Base-by-base conservation (phyloP, 2,888 invertebrate genomes). In the Coelogynopora nodosa region DNA sequence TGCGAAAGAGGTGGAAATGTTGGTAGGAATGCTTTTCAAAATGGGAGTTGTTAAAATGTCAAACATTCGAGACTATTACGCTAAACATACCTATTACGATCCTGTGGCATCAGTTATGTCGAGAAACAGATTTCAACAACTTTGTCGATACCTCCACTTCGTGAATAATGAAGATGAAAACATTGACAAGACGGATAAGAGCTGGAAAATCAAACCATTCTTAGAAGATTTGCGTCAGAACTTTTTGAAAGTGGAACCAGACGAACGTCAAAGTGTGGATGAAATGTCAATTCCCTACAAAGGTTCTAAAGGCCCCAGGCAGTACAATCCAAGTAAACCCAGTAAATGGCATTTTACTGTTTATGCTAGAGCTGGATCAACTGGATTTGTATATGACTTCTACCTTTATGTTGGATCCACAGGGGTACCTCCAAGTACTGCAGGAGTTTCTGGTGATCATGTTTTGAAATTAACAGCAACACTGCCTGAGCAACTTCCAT, bases 321-420 rank as follows among this genome's bases (percentile, higher is more conserved):
- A 88, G 80, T 88, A 88, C 67, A 88, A 82, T 31, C 88, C 88
- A 26, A 85, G 83, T 30, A 88, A 88, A 84, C 87, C 87, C n/a
- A 74, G 87, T 81, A 87, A 84, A 31, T 88, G 88, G 88, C 84
- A 86, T 0, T 88, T 74, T 67, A 88, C 87, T 31, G 67, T 88
- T 67, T 88, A 84, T 23, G 30, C 67, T 13, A 18, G 87, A 28
- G 82, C 67, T 26, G 83, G 84, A 80, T 30, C 84, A 23, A 80
- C 86, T 74, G 88, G 88, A 30, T 30, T 88, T 26, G 49, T 87
- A 18, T 84, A 88, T 83, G 87, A 88, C 83, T 88, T 87, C 84
- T 84, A 88, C 30, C 27, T 88, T 18, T 88, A 86, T 30, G 30
- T 31, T 18, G 86, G 87, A 0, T 87, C 67, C 26, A 31, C 13